phyloP scores from a whole-genome alignment of 2,888 invertebrate genomes.

The Octonoba sinensis region DNA sequence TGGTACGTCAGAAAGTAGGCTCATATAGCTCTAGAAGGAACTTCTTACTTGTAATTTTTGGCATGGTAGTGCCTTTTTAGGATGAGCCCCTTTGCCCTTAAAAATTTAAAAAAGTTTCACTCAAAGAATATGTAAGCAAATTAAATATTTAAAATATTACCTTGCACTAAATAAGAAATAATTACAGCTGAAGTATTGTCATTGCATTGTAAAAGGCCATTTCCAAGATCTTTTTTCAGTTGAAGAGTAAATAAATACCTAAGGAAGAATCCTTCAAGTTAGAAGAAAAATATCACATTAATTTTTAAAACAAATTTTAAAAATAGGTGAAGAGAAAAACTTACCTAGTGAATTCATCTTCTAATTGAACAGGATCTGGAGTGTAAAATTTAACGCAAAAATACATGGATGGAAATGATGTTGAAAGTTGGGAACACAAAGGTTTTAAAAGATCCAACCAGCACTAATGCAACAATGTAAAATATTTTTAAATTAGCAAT shows the following conservation, averaged over 20 bases:
- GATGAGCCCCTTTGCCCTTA: too few relatives aligned
- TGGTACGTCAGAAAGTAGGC: too few relatives aligned
- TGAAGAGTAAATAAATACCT: constrained; percentile 97
- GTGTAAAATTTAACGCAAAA: constrained; percentile 99
- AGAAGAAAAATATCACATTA: too few relatives aligned
- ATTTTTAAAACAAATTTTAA: too few relatives aligned
- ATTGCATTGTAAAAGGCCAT: constrained; percentile 93
- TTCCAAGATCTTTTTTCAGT: constrained; percentile 94
- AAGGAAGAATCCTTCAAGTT: constrained; percentile 14
- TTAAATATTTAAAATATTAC: too few relatives aligned
- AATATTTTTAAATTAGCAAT: too few relatives aligned
- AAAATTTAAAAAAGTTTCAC: neutral
- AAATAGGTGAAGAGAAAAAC: too few relatives aligned
- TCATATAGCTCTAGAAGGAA: too few relatives aligned
- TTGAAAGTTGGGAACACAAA: constrained; percentile 83
- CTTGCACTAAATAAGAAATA: constrained; percentile 98
- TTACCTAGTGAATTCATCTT: constrained; percentile 93
- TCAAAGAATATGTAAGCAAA: neutral
- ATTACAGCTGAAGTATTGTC: constrained; percentile 98
- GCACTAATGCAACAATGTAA: constrained; percentile 77
- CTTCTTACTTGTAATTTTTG: too few relatives aligned
- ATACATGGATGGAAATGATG: constrained; percentile 77
- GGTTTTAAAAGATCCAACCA: constrained; percentile 98
- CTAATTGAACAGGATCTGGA: constrained; percentile 95
- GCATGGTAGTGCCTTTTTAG: too few relatives aligned